Evolutionary conservation across 2,888 invertebrate genomes (phyloP).

Genomic region (Caenorhabditis virilis): DNA sequence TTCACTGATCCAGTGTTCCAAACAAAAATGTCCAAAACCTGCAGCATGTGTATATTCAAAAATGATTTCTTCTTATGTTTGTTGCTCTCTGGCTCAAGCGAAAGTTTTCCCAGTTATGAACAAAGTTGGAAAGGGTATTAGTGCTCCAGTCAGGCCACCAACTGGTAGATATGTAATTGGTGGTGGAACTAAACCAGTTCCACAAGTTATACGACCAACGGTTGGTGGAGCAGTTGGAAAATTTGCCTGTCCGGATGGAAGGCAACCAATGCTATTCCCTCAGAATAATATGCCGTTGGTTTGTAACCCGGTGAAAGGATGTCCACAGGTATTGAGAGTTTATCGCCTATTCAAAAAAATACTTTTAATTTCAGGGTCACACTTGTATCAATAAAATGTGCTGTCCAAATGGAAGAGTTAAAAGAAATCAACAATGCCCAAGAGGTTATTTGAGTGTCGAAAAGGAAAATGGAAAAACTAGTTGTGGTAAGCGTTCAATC

Average conservation of each 20-base stretch:
- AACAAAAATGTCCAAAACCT: conserved; percentile 37
- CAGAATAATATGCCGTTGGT: conserved; percentile 50
- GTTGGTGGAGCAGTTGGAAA: not conserved
- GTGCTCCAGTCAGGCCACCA: not conserved
- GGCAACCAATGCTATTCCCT: conserved; percentile 49
- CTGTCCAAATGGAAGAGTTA: conserved; percentile 34
- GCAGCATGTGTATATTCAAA: conserved; percentile 43
- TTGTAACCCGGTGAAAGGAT: conserved; percentile 44
- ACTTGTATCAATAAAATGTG: conserved; percentile 46
- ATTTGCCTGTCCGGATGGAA: conserved; percentile 48
- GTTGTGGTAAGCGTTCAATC: too few relatives aligned
- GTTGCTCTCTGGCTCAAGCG: conserved; percentile 35
- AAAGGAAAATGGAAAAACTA: too few relatives aligned
- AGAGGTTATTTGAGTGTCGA: too few relatives aligned
- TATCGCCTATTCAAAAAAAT: too few relatives aligned
- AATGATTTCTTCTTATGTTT: conserved; percentile 40
- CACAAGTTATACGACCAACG: conserved; percentile 6
- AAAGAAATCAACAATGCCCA: conserved; percentile 15
- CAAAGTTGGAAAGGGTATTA: conserved; percentile 5
- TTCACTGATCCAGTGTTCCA: conserved; percentile 31
- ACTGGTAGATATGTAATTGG: not conserved
- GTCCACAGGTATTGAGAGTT: too few relatives aligned
- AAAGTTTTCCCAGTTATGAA: not conserved
- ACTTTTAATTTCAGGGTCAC: too few relatives aligned
- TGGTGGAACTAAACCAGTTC: not conserved